A percentile compares a stretch with the other conserved stretches of the same genome.
Evolutionary conservation across 2,888 invertebrate genomes (phyloP).

Genomic region (Melinaea menophilus): DNA sequence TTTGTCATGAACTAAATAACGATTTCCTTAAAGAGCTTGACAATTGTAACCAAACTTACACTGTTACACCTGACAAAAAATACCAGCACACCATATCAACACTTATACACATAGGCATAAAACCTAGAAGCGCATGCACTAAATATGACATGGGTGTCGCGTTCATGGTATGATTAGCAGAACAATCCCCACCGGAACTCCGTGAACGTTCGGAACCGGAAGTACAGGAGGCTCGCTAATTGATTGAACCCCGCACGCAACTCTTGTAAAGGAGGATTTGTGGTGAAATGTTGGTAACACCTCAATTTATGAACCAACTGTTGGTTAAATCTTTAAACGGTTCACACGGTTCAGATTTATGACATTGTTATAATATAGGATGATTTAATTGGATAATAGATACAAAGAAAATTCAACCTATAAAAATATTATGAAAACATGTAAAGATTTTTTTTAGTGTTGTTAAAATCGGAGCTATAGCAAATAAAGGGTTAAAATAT

Average conservation of each 20-base stretch:
- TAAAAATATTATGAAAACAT: too few relatives aligned
- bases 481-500: too few relatives aligned
- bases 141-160: constrained; percentile 39
- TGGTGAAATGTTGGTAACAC: constrained; percentile 34
- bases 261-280: constrained; percentile 46
- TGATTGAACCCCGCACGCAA: constrained; percentile 64
- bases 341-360: background rate
- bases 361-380: too few relatives aligned
- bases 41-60: constrained; percentile 6
- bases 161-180: constrained; percentile 43
- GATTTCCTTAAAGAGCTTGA: constrained; percentile 8
- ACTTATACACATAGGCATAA: constrained; percentile 6
- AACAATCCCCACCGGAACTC: constrained; percentile 61
- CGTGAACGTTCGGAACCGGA: constrained; percentile 74
- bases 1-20: background rate
- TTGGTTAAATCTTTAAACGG: constrained; percentile 20
- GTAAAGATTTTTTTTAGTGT: too few relatives aligned
- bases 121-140: constrained; percentile 5
- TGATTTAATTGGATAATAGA: background rate
- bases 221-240: constrained; percentile 69
- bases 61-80: constrained; percentile 12
- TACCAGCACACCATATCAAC: constrained; percentile 1
- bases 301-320: constrained; percentile 36
- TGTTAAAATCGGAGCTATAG: too few relatives aligned
- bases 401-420: too few relatives aligned